These are phyloP conservation scores for Caenorhabditis auriculariae DNA, from an alignment of 2,888 invertebrate species.

Conservation along the genomic window DNA sequence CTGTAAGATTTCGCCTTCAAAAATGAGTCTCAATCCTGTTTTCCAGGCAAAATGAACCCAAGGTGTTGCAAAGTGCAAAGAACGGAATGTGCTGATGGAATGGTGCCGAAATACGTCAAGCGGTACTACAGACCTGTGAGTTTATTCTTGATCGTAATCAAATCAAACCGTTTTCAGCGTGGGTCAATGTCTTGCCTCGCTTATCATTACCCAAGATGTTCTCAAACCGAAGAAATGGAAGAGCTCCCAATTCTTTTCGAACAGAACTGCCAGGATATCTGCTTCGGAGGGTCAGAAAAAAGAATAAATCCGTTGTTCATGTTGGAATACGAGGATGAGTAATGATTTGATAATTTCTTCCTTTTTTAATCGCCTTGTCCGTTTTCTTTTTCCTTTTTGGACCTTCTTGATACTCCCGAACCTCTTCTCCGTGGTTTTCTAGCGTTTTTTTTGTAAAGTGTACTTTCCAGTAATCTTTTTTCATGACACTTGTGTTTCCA, in stretches of 20 bases:
- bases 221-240: conserved; percentile 39
- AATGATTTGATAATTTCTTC: conserved; percentile 2
- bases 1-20: neutral
- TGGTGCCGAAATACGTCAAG: conserved; percentile 34
- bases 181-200: conserved; percentile 34
- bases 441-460: no score
- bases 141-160: neutral
- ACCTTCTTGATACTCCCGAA: no score
- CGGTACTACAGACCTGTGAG: conserved; percentile 46
- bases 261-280: conserved; percentile 48
- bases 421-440: no score
- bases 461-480: no score
- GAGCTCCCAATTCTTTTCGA: conserved; percentile 41
- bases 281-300: conserved; percentile 39
- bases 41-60: conserved; percentile 33
- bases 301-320: conserved; percentile 37
- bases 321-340: conserved; percentile 17
- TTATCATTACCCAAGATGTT: conserved; percentile 44
- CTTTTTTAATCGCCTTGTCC: conserved; percentile 19
- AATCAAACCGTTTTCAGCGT: conserved; percentile 18
- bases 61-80: conserved; percentile 37
- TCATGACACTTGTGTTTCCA: no score
- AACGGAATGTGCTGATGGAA: conserved; percentile 32
- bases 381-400: neutral
- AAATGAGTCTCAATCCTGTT: neutral